A percentile compares a stretch with the other conserved stretches of the same genome.
phyloP scores from a whole-genome alignment of 2,113 vertebrate genomes.

The Cryptomyrus ogoouensis region DNA sequence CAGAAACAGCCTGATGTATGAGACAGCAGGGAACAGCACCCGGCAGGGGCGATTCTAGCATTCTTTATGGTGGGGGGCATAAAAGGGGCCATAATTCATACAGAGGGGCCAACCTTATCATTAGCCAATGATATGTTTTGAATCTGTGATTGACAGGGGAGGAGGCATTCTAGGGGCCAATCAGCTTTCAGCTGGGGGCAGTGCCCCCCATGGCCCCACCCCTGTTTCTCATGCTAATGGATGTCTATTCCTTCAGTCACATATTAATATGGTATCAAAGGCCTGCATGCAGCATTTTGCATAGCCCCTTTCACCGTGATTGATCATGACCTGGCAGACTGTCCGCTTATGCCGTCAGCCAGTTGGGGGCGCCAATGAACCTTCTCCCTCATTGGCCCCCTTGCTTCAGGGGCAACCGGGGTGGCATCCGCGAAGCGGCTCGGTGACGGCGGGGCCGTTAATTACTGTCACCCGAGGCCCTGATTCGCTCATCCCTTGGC shows the following conservation, averaged over 20 bases:
- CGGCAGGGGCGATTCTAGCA: neutral
- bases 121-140: neutral
- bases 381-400: slow-evolving; percentile 47
- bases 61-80: neutral
- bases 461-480: slow-evolving; percentile 73
- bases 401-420: slow-evolving; percentile 47
- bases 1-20: slow-evolving; percentile 14
- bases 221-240: slow-evolving; percentile 29
- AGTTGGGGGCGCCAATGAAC: slow-evolving; percentile 39
- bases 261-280: slow-evolving; percentile 65
- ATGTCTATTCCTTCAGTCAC: slow-evolving; percentile 53
- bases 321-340: slow-evolving; percentile 52
- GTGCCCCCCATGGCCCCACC: neutral
- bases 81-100: neutral
- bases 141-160: neutral
- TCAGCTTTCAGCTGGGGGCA: neutral
- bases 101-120: neutral
- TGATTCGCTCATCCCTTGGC: slow-evolving; percentile 63
- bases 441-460: slow-evolving; percentile 75
- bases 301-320: slow-evolving; percentile 53
- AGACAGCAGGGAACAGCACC: neutral
- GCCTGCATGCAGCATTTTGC: slow-evolving; percentile 63
- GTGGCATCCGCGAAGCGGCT: slow-evolving; percentile 64
- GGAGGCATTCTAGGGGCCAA: neutral
- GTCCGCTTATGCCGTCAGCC: slow-evolving; percentile 33